Evolutionary conservation across 2,113 vertebrate species (phyloP), one percentile per base, ranked within the genome.

Genomic region (Calyptomena viridis): DNA sequence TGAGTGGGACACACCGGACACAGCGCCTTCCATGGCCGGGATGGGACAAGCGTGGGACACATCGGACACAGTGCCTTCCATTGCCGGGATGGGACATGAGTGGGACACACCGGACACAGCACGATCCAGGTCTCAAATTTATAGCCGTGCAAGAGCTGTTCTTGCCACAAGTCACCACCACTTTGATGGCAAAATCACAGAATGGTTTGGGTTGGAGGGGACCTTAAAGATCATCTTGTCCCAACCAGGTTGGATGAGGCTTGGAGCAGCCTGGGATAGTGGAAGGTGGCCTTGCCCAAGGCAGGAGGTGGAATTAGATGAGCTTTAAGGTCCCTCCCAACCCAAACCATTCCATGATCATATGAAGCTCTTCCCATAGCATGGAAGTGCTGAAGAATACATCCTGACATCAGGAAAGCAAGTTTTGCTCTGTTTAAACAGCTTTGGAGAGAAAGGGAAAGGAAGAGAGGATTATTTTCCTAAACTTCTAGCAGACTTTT

Each of bases 1-100:
- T 5, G 12, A 72, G 30, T 25, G 30, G 66, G 28, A 7, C 3
- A 22, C 25, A 17, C n/a, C n/a, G n/a, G 40, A 14, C 15, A 46
- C 7, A 1, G 46, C 46, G 10, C 46, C 46, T 47, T 47, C 46
- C 46, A 22, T 47, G 46, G 42, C 42, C 42, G 15, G 46, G 20
- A 18, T 22, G 46, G 8, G 46, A 22, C 20, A 47, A 4, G 12
- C 67, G 30, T 25, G 30, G 66, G 28, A 7, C 3, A 22, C 25
- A 17, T 8, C 0, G 35, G 4, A 1, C 69, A 30, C 3, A 3
- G 58, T 56, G 14, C 18, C 18, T 46, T 5, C 35, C 11, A 6
- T 0, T 19, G 39, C 9, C 3, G 1, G 10, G 2, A 8, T 0
- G 15, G 9, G 47, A 35, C 7, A 1, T 4, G 9, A 71, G 25